Evolutionary conservation across 1,140 invertebrate species (phyloP).

Genomic region (Aricia agestis): DNA sequence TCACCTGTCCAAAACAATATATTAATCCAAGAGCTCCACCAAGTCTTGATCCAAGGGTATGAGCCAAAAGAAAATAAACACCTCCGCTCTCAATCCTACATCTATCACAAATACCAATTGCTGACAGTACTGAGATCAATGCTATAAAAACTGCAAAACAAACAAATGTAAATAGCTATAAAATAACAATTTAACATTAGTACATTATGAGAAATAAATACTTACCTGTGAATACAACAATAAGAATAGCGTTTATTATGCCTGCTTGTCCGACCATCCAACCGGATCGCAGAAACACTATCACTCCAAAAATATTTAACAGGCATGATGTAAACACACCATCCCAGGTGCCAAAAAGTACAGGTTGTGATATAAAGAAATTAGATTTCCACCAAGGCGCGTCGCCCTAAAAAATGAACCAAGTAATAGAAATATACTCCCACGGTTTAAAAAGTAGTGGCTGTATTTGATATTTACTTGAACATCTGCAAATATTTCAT

Average conservation of each 20-base stretch:
- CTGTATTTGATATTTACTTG: conserved; percentile 80
- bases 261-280: conserved; percentile 98
- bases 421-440: not conserved
- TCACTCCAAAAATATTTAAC: conserved; percentile 98
- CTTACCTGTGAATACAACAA: conserved; percentile 90
- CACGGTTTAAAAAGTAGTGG: not conserved
- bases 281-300: conserved; percentile 96
- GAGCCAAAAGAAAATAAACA: conserved; percentile 95
- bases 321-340: conserved; percentile 96
- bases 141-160: conserved; percentile 86
- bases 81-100: conserved; percentile 96
- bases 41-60: conserved; percentile 94
- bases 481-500: conserved; percentile 93
- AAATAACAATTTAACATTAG: not conserved
- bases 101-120: conserved; percentile 96
- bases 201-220: conserved; percentile 7
- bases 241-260: conserved; percentile 89
- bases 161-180: conserved; percentile 9
- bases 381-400: conserved; percentile 95
- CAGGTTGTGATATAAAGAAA: conserved; percentile 94
- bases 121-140: conserved; percentile 92
- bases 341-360: conserved; percentile 98
- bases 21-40: conserved; percentile 94
- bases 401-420: conserved; percentile 77
- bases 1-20: conserved; percentile 96